phyloP scores from a whole-genome alignment of 2,113 vertebrate genomes.

The Anarhynchus alexandrinus region DNA sequence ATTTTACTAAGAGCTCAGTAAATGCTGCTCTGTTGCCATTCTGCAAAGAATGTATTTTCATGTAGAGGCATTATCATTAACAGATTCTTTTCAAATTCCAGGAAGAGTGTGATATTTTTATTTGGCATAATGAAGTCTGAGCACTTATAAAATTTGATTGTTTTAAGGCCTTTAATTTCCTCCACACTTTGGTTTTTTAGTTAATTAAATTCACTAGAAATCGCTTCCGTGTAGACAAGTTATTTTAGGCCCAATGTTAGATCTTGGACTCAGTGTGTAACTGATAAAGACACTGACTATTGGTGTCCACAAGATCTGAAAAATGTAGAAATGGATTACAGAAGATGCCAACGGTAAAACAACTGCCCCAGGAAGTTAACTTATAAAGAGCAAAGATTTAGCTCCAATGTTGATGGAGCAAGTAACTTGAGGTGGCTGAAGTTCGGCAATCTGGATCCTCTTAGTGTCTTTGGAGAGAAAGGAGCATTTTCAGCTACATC shows the following conservation, averaged over 20 bases:
- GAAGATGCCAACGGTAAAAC: not conserved
- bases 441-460: not conserved
- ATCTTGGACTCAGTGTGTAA: rapidly evolving
- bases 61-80: slow-evolving; percentile 5
- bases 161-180: slow-evolving; percentile 10
- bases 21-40: not conserved
- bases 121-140: not conserved
- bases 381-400: not conserved
- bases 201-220: not conserved
- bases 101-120: slow-evolving; percentile 10
- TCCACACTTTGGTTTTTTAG: not conserved
- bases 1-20: slow-evolving; percentile 37
- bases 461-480: not conserved
- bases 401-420: not conserved
- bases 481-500: not conserved
- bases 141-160: not conserved
- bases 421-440: not conserved
- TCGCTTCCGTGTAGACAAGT: not conserved
- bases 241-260: not conserved
- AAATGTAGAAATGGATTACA: not conserved
- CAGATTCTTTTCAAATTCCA: slow-evolving; percentile 39
- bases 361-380: not conserved
- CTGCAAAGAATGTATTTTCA: not conserved
- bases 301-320: not conserved
- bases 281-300: not conserved